Evolutionary conservation across 1,140 invertebrate species (phyloP), one percentile per base, ranked within the genome.

Genomic region (Drosophila ogumai): DNA sequence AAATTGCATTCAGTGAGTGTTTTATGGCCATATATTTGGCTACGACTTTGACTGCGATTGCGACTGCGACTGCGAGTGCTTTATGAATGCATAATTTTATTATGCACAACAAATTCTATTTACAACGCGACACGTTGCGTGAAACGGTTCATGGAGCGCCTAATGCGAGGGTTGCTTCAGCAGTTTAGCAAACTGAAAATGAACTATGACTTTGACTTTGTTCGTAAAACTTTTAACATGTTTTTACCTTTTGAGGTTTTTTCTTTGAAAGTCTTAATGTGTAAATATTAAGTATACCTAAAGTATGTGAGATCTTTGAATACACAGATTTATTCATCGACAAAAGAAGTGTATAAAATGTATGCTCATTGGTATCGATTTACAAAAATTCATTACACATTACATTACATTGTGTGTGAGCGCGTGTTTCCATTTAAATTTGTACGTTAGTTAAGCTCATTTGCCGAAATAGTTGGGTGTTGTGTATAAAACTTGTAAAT

Each of bases 11-110:
- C 56, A 63, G 63, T 47, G 61, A 44, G 55, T 58, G 58, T 44
- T 68, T 57, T 78, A 64, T 61, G 56, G 13, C 49, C 65, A 66
- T 66, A 66, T 66, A 65, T 49, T 40, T 15, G 43, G 44, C 44
- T 49, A 57, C 66, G 9, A 47, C 25, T 32, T 31, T 55, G 9
- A 47, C 13, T 38, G 54, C 63, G 5, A 43, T 13, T 64, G 47
- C 34, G 10, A 50, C 36, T 63, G 34, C 60, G 15, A 44, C 19
- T 58, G 61, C 22, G 22, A 43, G 34, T 73, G 69, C 69, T 73
- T 72, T 76, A 72, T 86, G 79, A 76, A 82, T 82, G 65, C 64
- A 64, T 79, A 79, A 87, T 87, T 79, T 80, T 75, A 87, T 87
- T 82, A 79, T 82, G 76, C 76, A 71, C 55, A 87, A 73, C 55